These are phyloP conservation scores for Plemyria rubiginata DNA, from an alignment of 2,888 invertebrate genomes.

Conservation along the genomic window DNA sequence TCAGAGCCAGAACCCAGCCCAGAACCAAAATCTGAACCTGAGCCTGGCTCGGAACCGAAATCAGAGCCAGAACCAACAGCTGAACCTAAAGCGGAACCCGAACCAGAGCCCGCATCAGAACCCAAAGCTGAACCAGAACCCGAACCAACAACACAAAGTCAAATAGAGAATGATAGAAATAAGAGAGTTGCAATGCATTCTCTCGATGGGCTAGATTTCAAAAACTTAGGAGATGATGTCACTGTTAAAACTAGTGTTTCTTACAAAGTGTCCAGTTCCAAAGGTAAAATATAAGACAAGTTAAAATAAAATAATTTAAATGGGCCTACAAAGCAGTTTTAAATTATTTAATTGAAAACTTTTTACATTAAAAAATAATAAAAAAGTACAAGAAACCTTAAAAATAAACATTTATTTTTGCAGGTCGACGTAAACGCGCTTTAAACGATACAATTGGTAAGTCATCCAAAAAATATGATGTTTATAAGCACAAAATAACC, in stretches of 20 bases:
- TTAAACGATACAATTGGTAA: constrained; percentile 54
- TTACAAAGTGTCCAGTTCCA: constrained; percentile 88
- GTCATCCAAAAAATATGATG: constrained; percentile 36
- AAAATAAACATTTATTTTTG: background rate
- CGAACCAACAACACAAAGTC: constrained; percentile 55
- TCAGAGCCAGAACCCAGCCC: constrained; percentile 48
- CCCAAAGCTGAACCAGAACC: constrained; percentile 56
- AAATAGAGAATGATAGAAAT: constrained; percentile 72
- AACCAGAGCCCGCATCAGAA: constrained; percentile 55
- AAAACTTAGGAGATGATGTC: constrained; percentile 85
- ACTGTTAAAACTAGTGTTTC: constrained; percentile 92
- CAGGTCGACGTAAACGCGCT: constrained; percentile 63
- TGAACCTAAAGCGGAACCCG: constrained; percentile 44
- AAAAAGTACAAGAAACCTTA: background rate
- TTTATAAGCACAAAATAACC: constrained; percentile 42
- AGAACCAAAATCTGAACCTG: constrained; percentile 54
- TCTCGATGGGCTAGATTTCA: constrained; percentile 74
- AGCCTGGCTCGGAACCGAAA: constrained; percentile 53
- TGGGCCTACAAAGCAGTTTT: too few relatives aligned
- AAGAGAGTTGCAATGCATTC: constrained; percentile 84
- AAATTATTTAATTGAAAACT: too few relatives aligned
- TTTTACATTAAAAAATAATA: background rate
- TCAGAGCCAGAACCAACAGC: constrained; percentile 48
- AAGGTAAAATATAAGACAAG: constrained; percentile 55
- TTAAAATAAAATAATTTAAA: too few relatives aligned